These are phyloP conservation scores for Thera britannica DNA, from an alignment of 2,888 invertebrate genomes.

Conservation along the genomic window DNA sequence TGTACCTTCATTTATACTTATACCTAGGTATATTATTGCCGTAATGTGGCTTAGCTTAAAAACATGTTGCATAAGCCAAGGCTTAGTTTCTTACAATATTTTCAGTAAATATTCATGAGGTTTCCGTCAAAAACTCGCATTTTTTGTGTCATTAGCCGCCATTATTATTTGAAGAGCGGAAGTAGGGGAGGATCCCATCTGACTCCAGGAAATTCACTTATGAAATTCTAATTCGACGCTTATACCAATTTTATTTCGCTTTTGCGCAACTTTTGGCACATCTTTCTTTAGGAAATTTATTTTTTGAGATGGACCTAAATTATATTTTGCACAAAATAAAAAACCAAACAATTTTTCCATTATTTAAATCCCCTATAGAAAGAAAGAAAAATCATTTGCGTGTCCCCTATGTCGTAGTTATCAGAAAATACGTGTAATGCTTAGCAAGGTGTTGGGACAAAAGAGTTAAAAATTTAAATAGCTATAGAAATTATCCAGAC, in stretches of 20 bases:
- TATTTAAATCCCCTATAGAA: too few relatives aligned
- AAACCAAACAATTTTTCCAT: background rate
- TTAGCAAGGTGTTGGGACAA: too few relatives aligned
- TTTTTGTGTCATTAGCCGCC: conserved; percentile 65
- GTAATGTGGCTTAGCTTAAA: too few relatives aligned
- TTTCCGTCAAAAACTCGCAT: conserved; percentile 45
- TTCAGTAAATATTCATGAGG: conserved; percentile 42
- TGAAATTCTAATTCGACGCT: conserved; percentile 63
- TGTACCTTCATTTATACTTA: too few relatives aligned
- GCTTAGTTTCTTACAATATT: conserved; percentile 15
- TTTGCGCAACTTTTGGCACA: conserved; percentile 24
- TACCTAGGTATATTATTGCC: too few relatives aligned
- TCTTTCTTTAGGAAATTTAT: conserved; percentile 1
- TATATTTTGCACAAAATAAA: background rate
- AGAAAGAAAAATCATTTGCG: too few relatives aligned
- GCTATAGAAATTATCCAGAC: too few relatives aligned
- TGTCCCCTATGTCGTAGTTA: too few relatives aligned
- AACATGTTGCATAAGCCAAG: too few relatives aligned
- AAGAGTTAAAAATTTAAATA: too few relatives aligned
- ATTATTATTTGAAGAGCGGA: conserved; percentile 64
- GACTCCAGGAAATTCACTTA: conserved; percentile 54
- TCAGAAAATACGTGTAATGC: too few relatives aligned
- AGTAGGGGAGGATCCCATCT: conserved; percentile 48
- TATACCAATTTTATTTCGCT: conserved; percentile 52
- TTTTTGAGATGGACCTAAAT: conserved; percentile 13